phyloP scores from a whole-genome alignment of 2,113 vertebrate species.

The Smithornis capensis region DNA sequence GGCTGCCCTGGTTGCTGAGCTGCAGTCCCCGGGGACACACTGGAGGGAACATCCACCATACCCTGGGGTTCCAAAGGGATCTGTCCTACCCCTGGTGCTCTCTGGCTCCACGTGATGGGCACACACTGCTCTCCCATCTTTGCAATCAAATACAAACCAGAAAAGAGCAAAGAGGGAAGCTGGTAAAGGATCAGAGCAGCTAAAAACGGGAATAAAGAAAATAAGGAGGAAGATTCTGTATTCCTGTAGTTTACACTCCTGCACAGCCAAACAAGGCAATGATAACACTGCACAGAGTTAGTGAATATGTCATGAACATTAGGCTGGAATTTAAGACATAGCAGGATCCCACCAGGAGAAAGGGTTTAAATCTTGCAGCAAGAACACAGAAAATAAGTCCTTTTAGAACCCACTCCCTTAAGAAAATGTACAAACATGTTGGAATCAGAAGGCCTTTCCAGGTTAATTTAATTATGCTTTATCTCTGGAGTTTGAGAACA shows the following conservation, averaged over 20 bases:
- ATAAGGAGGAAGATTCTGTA: accelerated
- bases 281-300: neutral
- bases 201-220: neutral
- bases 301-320: neutral
- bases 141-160: neutral
- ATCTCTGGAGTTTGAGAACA: neutral
- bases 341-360: neutral
- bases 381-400: neutral
- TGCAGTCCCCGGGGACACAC: neutral
- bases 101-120: neutral
- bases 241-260: neutral
- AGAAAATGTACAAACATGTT: accelerated
- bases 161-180: neutral
- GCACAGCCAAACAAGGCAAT: neutral
- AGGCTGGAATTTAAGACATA: neutral
- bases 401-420: neutral
- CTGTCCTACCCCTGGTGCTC: neutral
- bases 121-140: neutral
- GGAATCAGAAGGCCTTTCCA: neutral
- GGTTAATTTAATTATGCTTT: neutral
- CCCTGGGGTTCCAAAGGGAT: neutral
- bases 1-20: neutral
- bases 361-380: conserved; percentile 9
- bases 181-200: neutral
- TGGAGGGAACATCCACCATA: neutral